These are phyloP conservation scores for Rhea pennata DNA, from an alignment of 2,113 vertebrate genomes.

Conservation along the genomic window DNA sequence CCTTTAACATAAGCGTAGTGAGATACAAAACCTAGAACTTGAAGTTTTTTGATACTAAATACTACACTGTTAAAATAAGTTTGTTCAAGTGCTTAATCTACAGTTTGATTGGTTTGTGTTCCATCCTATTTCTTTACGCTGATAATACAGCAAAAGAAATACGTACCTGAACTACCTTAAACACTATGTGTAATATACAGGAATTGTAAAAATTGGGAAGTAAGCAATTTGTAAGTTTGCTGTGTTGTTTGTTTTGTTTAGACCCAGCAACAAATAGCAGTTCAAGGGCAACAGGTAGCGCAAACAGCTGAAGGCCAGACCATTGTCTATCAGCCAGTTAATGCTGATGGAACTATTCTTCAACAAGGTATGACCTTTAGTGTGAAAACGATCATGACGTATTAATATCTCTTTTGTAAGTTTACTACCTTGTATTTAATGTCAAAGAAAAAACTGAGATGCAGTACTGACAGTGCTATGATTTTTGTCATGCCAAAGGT, in stretches of 20 bases:
- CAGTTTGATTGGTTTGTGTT: background rate
- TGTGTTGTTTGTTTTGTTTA: constrained; percentile 56
- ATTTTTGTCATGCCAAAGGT: rapidly evolving
- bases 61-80: background rate
- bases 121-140: constrained; percentile 40
- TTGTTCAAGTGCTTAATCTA: background rate
- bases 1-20: background rate
- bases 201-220: background rate
- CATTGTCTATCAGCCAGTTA: constrained; percentile 98
- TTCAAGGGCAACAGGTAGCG: constrained; percentile 96
- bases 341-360: constrained; percentile 95
- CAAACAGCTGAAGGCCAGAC: constrained; percentile 98
- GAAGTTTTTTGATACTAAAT: background rate
- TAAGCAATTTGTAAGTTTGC: background rate
- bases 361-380: constrained; percentile 87
- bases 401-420: background rate
- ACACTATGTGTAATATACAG: background rate
- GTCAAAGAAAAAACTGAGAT: background rate
- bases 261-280: constrained; percentile 94
- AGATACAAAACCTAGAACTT: background rate
- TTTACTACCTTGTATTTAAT: background rate
- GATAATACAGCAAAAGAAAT: constrained; percentile 16
- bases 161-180: constrained; percentile 10
- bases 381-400: background rate
- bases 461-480: background rate